A percentile compares a stretch with the other conserved stretches of the same genome.
These are phyloP conservation scores for Gila robusta DNA, from an alignment of 2,797 vertebrate species.

Conservation along the genomic window DNA sequence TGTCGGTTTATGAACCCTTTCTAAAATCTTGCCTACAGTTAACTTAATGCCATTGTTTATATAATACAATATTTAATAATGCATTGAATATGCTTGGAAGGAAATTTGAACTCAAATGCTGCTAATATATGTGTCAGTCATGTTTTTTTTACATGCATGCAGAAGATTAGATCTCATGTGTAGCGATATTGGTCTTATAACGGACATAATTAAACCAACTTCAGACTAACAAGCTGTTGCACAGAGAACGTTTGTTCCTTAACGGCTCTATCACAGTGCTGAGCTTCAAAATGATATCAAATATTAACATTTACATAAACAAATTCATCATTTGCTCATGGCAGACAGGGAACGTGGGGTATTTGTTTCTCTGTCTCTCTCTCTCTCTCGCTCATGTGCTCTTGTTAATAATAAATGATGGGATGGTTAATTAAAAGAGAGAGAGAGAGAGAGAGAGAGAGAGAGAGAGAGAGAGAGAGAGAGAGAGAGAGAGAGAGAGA, in stretches of 20 bases:
- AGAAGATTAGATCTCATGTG: not conserved
- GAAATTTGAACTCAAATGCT: not conserved
- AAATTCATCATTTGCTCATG: conserved; percentile 53
- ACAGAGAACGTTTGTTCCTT: not conserved
- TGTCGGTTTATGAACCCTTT: not conserved
- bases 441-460: not conserved
- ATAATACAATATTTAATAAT: not conserved
- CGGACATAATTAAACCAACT: not conserved
- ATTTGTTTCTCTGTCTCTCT: conserved; percentile 23
- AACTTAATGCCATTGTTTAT: not conserved
- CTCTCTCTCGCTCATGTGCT: conserved; percentile 1
- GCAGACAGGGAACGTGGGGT: conserved; percentile 69
- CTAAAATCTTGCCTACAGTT: not conserved
- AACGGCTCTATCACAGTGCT: not conserved
- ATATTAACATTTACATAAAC: conserved; percentile 31
- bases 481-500: not conserved
- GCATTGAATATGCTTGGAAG: not conserved
- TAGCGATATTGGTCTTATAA: conserved; percentile 1
- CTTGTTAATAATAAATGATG: conserved; percentile 78
- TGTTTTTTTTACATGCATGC: not conserved
- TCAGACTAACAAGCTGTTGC: not conserved
- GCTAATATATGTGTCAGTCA: not conserved
- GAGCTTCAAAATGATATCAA: conserved; percentile 23
- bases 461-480: too few species aligned
- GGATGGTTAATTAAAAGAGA: conserved; percentile 83